Evolutionary conservation across 2,797 vertebrate species (phyloP).

Genomic region (Tenualosa ilisha): DNA sequence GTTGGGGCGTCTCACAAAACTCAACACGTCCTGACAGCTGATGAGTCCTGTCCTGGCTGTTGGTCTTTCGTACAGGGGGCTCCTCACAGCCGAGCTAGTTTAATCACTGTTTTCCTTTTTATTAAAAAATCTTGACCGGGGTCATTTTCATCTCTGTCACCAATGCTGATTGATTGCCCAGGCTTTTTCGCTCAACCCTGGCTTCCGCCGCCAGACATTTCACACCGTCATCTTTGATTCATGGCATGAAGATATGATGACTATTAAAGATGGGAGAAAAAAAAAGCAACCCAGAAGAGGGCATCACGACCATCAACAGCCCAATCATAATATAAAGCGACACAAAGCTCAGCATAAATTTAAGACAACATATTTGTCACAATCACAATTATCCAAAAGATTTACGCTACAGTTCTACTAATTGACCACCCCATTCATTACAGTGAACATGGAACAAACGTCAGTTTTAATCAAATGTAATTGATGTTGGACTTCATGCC

Average conservation of each 20-base stretch:
- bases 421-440: not conserved
- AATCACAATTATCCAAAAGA: not conserved
- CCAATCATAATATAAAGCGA: conserved; percentile 37
- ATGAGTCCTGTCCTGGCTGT: not conserved
- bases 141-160: conserved; percentile 32
- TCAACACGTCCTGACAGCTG: not conserved
- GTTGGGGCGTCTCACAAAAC: not conserved
- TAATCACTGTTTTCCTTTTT: conserved; percentile 44
- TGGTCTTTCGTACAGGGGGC: not conserved
- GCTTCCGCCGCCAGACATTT: not conserved
- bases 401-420: not conserved
- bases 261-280: conserved; percentile 29
- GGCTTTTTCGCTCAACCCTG: conserved; percentile 24
- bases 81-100: not conserved
- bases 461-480: not conserved
- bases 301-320: not conserved
- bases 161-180: conserved; percentile 44
- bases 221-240: conserved; percentile 28
- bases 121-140: conserved; percentile 31
- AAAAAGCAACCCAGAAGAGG: not conserved
- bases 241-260: not conserved
- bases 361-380: not conserved
- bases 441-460: not conserved
- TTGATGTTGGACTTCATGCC: not conserved
- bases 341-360: conserved; percentile 34